Conservation (phyloP, 2,113 vertebrate genomes). For the Barnardius zonarius region DNA sequence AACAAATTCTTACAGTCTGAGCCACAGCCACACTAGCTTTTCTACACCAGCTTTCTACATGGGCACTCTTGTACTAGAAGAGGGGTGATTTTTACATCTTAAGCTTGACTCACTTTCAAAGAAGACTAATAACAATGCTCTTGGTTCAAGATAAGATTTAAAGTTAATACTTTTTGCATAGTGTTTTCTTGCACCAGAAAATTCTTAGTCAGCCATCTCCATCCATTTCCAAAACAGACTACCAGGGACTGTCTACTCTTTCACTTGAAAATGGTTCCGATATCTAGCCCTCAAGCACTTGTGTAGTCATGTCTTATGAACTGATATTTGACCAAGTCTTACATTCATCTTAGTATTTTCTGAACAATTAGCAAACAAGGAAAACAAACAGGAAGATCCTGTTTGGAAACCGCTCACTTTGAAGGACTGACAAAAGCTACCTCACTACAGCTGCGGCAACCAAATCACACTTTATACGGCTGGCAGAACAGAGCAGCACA, state of each 20-base stretch:
- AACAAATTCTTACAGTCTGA: background rate
- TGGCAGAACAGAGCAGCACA: background rate
- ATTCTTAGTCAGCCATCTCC: background rate
- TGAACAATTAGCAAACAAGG: background rate
- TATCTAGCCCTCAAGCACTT: background rate
- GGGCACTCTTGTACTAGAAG: background rate
- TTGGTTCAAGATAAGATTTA: background rate
- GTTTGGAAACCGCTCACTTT: constrained; percentile 34
- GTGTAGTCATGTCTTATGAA: background rate
- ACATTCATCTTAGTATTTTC: background rate
- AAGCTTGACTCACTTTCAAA: background rate
- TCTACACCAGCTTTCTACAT: background rate
- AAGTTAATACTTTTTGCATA: background rate
- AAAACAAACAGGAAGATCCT: constrained; percentile 60
- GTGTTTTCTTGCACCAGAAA: background rate
- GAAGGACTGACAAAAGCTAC: constrained; percentile 30
- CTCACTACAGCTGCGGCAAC: background rate
- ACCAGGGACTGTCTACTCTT: background rate
- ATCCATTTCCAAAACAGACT: background rate
- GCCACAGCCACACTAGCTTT: background rate
- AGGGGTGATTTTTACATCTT: background rate
- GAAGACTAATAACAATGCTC: background rate
- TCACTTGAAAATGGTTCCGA: background rate
- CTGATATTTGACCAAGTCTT: background rate
- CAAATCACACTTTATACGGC: background rate